Base-by-base conservation (phyloP, 2,113 vertebrate genomes). In the Emydura subglobosa region DNA sequence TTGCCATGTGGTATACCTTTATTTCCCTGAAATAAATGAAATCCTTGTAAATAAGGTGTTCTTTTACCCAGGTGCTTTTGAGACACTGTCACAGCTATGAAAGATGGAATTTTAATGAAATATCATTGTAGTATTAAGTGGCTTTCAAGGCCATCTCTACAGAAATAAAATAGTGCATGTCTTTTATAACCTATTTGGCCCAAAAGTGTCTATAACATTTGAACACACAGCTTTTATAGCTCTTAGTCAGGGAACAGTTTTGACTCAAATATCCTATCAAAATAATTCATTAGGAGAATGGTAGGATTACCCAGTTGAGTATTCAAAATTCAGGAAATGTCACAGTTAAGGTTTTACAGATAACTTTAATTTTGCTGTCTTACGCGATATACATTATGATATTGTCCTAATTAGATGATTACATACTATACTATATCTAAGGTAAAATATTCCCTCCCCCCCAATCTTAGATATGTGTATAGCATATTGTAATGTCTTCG, bases 21-120 rank as follows among this genome's bases (percentile, higher is more conserved):
- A 79, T 86, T 88, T 76, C 91, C 85, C n/a, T 10, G 6, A 90
- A 84, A 91, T 88, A 31, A 86, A 14, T 51, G 68, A 50, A 92
- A 85, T 95, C 61, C 78, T 83, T 89, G 51, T 92, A 94, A 93
- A 83, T 55, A 78, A 81, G 16, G 49, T 88, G 22, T 72, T 94
- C 54, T 82, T 59, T 95, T 97, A 87, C 50, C 92, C 79, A 53
- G 34, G 61, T 68, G 17, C 44, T 91, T 93, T 93, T 90, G 80
- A 68, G 83, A 82, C 54, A n/a, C 11, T 53, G n/a, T 74, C n/a
- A 34, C 22, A 27, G 49, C 49, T 85, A 49, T 82, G 76, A 83
- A 91, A 93, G 85, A 91, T 79, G 29, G 85, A 94, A 91, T 61
- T 85, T 94, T 83, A 86, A 5, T 89, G 83, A 91, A 83, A 42